These are phyloP conservation scores for Drosophila nebulosa DNA, from an alignment of 1,140 invertebrate genomes.

Conservation along the genomic window DNA sequence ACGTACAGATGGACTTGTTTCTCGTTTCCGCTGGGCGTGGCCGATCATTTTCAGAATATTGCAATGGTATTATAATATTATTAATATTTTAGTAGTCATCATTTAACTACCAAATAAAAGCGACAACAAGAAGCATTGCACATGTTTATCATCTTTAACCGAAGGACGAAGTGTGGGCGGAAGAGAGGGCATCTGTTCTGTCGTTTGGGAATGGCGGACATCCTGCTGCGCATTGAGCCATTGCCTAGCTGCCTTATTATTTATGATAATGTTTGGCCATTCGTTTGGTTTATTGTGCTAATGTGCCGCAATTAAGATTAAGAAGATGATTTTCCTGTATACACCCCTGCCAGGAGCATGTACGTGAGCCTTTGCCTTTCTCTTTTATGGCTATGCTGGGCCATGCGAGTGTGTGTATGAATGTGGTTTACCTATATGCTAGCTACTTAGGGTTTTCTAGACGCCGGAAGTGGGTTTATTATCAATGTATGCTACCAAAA, in stretches of 20 bases:
- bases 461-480: not conserved
- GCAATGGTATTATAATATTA: constrained; percentile 52
- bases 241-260: constrained; percentile 64
- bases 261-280: constrained; percentile 79
- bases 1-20: not conserved
- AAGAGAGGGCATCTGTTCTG: not conserved
- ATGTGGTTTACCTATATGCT: not conserved
- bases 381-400: not conserved
- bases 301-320: constrained; percentile 79
- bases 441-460: not conserved
- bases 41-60: constrained; percentile 41
- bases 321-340: constrained; percentile 71
- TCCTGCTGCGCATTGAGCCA: constrained; percentile 71
- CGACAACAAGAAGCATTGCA: constrained; percentile 22
- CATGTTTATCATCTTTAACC: not conserved
- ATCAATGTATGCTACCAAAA: not conserved
- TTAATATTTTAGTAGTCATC: constrained; percentile 65
- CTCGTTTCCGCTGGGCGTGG: constrained; percentile 50
- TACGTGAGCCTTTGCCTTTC: not conserved
- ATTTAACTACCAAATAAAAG: constrained; percentile 39
- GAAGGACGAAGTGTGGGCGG: not conserved
- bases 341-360: constrained; percentile 3
- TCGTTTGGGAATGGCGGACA: constrained; percentile 36
- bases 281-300: constrained; percentile 80
- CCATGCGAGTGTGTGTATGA: constrained; percentile 7